Conservation (phyloP, 2,888 invertebrate genomes). For the Neocrepidodera transversa region DNA sequence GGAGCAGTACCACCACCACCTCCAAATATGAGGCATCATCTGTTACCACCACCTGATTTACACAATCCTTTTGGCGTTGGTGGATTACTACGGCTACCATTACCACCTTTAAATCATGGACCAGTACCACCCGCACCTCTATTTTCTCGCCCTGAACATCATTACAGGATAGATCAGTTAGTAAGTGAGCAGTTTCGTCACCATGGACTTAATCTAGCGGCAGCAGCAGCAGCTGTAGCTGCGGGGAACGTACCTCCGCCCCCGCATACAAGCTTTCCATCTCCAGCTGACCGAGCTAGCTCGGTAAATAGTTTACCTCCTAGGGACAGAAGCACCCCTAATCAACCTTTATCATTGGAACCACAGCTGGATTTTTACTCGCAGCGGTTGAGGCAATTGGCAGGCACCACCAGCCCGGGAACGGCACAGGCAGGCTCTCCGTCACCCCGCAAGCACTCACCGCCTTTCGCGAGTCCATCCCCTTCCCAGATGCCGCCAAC, state of each 20-base stretch:
- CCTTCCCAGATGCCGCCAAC: conserved; percentile 75
- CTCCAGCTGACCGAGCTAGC: conserved; percentile 67
- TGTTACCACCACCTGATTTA: conserved; percentile 75
- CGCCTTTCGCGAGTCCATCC: conserved; percentile 81
- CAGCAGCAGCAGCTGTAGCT: conserved; percentile 75
- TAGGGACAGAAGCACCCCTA: conserved; percentile 62
- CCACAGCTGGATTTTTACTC: conserved; percentile 99
- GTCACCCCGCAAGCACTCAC: conserved; percentile 81
- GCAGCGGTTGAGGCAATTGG: conserved; percentile 98
- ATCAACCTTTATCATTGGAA: conserved; percentile 77
- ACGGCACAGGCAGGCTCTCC: conserved; percentile 86
- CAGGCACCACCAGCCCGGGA: conserved; percentile 93
- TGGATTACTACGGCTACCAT: conserved; percentile 76
- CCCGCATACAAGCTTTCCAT: conserved; percentile 64
- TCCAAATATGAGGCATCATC: conserved; percentile 71
- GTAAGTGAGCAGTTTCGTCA: conserved; percentile 84
- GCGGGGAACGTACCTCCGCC: conserved; percentile 70
- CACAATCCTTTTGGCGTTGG: conserved; percentile 79
- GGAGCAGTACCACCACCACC: conserved; percentile 67
- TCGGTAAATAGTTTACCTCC: conserved; percentile 63
- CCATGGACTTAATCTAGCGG: conserved; percentile 78
- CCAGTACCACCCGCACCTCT: conserved; percentile 76
- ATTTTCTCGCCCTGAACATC: conserved; percentile 81
- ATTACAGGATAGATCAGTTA: conserved; percentile 83
- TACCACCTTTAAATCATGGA: conserved; percentile 74